A percentile compares a stretch with the other conserved stretches of the same genome.
Evolutionary conservation across 2,113 vertebrate genomes (phyloP).

Genomic region (Myodes glareolus): DNA sequence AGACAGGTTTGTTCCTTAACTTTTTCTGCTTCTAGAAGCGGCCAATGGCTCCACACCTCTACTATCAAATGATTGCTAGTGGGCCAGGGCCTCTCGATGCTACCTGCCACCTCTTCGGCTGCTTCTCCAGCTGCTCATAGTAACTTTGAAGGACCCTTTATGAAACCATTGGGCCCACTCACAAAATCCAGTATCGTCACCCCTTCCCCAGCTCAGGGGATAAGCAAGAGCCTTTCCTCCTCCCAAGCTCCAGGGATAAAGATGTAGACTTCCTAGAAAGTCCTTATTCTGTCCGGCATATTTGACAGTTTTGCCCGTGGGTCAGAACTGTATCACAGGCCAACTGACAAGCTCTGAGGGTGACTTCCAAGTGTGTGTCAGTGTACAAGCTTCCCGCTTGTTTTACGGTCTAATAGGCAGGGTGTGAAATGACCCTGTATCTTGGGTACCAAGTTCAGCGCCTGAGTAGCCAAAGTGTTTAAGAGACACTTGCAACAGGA

Average conservation of each 20-base stretch:
- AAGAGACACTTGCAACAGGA: neutral
- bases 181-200: neutral
- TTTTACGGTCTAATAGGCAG: fast-evolving
- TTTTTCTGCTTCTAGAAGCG: neutral
- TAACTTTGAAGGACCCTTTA: neutral
- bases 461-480: neutral
- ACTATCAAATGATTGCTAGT: neutral
- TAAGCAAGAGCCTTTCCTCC: neutral
- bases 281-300: neutral
- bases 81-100: neutral
- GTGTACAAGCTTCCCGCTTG: neutral
- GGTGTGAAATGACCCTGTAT: neutral
- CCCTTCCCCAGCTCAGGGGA: neutral
- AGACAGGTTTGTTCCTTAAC: neutral
- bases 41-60: neutral
- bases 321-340: neutral
- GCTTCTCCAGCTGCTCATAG: neutral
- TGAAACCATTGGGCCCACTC: fast-evolving
- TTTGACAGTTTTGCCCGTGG: neutral
- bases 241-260: neutral
- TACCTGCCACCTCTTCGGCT: neutral
- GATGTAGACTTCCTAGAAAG: neutral
- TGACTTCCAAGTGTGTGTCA: neutral
- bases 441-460: neutral
- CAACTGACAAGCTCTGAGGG: neutral